These are phyloP conservation scores for Stenodema calcarata DNA, from an alignment of 2,888 invertebrate species.

Conservation along the genomic window DNA sequence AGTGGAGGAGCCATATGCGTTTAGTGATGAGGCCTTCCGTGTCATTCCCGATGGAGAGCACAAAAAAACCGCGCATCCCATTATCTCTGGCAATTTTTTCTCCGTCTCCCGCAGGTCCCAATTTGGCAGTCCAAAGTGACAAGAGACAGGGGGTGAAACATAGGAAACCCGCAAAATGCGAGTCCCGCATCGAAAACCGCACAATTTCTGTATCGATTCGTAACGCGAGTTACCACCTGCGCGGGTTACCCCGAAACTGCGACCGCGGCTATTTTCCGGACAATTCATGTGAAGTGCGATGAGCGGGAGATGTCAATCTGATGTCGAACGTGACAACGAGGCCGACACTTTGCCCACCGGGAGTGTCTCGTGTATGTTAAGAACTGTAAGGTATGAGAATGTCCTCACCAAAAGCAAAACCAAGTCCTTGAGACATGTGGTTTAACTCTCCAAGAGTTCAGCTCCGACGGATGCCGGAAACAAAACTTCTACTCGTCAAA, in stretches of 20 bases:
- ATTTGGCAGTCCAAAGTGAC: constrained; percentile 11
- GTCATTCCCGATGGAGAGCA: background rate
- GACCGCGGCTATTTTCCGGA: background rate
- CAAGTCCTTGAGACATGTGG: too few species aligned
- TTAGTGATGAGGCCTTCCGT: background rate
- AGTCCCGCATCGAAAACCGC: background rate
- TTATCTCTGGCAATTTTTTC: background rate
- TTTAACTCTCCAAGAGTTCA: too few species aligned
- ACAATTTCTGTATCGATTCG: background rate
- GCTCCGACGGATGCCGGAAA: too few species aligned
- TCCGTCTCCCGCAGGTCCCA: background rate
- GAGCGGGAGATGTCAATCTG: background rate
- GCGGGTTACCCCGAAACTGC: background rate
- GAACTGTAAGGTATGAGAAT: background rate
- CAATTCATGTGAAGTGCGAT: background rate
- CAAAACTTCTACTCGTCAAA: too few species aligned
- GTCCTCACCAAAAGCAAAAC: too few species aligned
- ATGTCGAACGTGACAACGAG: background rate
- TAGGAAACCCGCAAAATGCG: background rate
- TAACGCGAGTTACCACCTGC: background rate
- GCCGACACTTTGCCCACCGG: background rate
- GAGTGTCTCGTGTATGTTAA: background rate
- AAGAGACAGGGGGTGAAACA: background rate
- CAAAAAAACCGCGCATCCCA: background rate
- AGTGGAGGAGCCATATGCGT: constrained; percentile 1